A percentile compares a stretch with the other conserved stretches of the same genome.
phyloP scores from a whole-genome alignment of 2,797 vertebrate species.

The Paramormyrops hopkinsi region DNA sequence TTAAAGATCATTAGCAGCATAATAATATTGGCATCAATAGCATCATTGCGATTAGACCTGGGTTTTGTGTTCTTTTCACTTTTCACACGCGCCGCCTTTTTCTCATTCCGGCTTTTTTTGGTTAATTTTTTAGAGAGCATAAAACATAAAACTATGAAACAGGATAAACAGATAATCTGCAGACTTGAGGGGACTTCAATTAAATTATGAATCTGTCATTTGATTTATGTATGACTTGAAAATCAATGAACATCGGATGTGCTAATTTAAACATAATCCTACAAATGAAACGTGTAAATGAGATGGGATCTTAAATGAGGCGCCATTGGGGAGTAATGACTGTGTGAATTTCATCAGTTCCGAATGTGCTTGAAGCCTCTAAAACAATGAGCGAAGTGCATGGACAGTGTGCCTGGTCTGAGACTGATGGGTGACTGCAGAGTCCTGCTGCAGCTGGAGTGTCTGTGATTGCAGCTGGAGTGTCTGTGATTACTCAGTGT shows the following conservation, averaged over 20 bases:
- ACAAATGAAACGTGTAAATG: not conserved
- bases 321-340: not conserved
- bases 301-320: not conserved
- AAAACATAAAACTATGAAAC: slow-evolving; percentile 55
- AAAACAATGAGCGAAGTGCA: no score
- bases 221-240: slow-evolving; percentile 22
- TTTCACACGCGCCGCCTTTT: slow-evolving; percentile 34
- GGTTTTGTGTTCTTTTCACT: not conserved
- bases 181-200: slow-evolving; percentile 53
- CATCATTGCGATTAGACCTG: slow-evolving; percentile 21
- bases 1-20: slow-evolving; percentile 52
- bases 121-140: slow-evolving; percentile 42
- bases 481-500: not conserved
- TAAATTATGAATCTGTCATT: slow-evolving; percentile 58
- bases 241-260: not conserved
- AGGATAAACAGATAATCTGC: not conserved
- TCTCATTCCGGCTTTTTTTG: not conserved
- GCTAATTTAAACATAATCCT: not conserved
- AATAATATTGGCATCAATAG: slow-evolving; percentile 42
- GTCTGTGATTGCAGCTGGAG: not conserved
- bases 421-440: not conserved
- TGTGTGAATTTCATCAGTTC: not conserved
- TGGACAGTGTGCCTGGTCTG: no score
- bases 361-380: not conserved
- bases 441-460: not conserved